Percentiles rank a stretch among this genome's conserved stretches.
These are phyloP conservation scores for Scolopax bukidnonensis DNA, from an alignment of 2,797 vertebrate genomes.

Conservation along the genomic window DNA sequence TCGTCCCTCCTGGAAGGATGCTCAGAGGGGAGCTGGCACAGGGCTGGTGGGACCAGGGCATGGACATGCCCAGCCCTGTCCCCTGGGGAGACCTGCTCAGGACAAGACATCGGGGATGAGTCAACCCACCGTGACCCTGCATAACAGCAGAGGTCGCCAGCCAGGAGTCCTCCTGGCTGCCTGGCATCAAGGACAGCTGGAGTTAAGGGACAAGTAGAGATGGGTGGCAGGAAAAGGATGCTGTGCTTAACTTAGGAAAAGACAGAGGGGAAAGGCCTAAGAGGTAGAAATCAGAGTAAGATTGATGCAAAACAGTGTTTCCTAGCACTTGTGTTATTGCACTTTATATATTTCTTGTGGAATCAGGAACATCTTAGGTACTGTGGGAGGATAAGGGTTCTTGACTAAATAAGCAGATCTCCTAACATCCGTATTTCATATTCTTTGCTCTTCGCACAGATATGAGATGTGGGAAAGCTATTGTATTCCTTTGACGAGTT, in stretches of 20 bases:
- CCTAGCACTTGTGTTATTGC: not conserved
- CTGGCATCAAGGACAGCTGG: not conserved
- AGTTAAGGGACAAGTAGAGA: not conserved
- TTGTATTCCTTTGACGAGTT: not conserved
- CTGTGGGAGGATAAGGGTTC: not conserved
- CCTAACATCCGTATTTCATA: not conserved
- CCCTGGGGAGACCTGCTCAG: not conserved
- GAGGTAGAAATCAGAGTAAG: not conserved
- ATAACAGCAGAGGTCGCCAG: not conserved
- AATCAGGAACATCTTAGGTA: not conserved
- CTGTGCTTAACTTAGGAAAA: not conserved
- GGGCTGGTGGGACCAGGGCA: not conserved
- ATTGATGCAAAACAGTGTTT: not conserved
- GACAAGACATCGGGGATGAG: not conserved
- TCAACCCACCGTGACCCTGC: not conserved
- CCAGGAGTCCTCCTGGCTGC: not conserved
- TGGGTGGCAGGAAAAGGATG: no score
- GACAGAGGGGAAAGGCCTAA: not conserved
- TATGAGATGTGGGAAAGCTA: not conserved
- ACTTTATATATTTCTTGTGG: not conserved
- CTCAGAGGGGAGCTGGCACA: not conserved
- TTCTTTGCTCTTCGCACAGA: not conserved
- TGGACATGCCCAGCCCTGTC: not conserved
- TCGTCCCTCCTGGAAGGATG: rapidly evolving
- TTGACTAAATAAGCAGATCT: not conserved